These are phyloP conservation scores for Monoplex corrugatus DNA, from an alignment of 2,888 invertebrate genomes.

Conservation along the genomic window DNA sequence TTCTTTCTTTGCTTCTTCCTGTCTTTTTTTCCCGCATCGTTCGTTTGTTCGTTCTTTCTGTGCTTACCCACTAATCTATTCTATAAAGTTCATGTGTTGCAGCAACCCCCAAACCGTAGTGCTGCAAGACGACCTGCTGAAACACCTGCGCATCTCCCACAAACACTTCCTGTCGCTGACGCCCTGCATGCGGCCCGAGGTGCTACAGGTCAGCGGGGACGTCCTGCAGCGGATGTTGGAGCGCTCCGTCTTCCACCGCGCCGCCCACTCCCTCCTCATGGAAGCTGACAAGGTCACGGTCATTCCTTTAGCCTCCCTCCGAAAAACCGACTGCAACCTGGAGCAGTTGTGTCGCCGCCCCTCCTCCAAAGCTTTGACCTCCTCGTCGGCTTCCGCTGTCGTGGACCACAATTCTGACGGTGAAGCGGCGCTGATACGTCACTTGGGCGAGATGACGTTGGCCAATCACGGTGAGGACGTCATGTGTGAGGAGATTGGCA, in stretches of 20 bases:
- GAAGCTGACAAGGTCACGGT: slow-evolving; percentile 41
- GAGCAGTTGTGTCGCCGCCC: slow-evolving; percentile 39
- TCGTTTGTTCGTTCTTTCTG: too few relatives aligned
- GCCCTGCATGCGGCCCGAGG: slow-evolving; percentile 32
- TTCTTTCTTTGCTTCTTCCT: too few relatives aligned
- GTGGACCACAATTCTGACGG: slow-evolving; percentile 18
- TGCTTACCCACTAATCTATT: too few relatives aligned
- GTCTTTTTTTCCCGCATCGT: too few relatives aligned
- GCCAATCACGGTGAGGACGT: neutral
- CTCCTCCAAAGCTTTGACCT: neutral
- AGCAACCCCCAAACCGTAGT: slow-evolving; percentile 42
- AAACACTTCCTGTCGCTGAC: slow-evolving; percentile 38
- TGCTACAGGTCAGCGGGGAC: neutral
- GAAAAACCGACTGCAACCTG: neutral
- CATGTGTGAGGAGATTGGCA: neutral
- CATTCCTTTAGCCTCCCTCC: slow-evolving; percentile 14
- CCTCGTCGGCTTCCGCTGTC: neutral
- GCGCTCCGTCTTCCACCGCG: slow-evolving; percentile 11
- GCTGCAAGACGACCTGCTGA: slow-evolving; percentile 40
- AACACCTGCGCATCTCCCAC: slow-evolving; percentile 42
- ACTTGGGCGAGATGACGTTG: slow-evolving; percentile 41
- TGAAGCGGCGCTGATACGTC: slow-evolving; percentile 27
- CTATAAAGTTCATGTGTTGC: too few relatives aligned
- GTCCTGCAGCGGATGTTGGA: slow-evolving; percentile 39
- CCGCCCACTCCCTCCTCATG: slow-evolving; percentile 23